Evolutionary conservation across 2,797 vertebrate species (phyloP).

Genomic region (Ctenosaura bakeri): DNA sequence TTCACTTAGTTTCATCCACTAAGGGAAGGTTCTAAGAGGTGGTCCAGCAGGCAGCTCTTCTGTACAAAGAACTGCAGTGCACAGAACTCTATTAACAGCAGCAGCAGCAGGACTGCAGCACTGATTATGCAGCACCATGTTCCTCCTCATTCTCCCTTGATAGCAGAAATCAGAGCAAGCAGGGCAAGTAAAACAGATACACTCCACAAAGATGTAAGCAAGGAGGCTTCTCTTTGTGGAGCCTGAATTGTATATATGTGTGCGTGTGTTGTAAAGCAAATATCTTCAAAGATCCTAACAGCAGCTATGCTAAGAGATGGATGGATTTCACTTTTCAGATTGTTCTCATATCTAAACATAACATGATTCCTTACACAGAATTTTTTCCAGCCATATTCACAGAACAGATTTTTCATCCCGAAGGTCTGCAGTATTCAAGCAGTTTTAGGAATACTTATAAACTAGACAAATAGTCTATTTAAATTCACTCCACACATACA

Average conservation of each 20-base stretch:
- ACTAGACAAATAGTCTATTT: constrained; percentile 48
- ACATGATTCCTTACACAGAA: constrained; percentile 45
- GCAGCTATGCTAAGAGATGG: not conserved
- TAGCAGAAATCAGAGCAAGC: constrained; percentile 32
- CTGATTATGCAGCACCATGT: constrained; percentile 47
- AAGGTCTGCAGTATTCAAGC: constrained; percentile 42
- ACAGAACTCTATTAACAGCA: constrained; percentile 19
- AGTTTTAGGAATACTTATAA: constrained; percentile 13
- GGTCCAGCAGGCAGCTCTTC: constrained; percentile 26
- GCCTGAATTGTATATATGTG: not conserved
- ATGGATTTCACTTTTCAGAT: too few species aligned
- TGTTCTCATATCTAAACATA: not conserved
- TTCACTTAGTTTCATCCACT: constrained; percentile 46
- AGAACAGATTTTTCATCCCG: constrained; percentile 36
- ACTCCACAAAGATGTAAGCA: not conserved
- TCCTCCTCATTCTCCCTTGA: constrained; percentile 43
- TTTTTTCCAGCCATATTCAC: constrained; percentile 18
- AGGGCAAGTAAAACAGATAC: not conserved
- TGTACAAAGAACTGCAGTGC: constrained; percentile 48
- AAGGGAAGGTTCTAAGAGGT: not conserved
- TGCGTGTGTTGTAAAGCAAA: not conserved
- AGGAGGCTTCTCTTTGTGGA: not conserved
- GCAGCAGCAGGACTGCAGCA: constrained; percentile 50
- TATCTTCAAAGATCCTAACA: not conserved
- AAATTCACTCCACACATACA: not conserved